Evolutionary conservation across 1,140 invertebrate species (phyloP), one percentile per base, ranked within the genome.

Genomic region (Lordiphosa clarofinis): DNA sequence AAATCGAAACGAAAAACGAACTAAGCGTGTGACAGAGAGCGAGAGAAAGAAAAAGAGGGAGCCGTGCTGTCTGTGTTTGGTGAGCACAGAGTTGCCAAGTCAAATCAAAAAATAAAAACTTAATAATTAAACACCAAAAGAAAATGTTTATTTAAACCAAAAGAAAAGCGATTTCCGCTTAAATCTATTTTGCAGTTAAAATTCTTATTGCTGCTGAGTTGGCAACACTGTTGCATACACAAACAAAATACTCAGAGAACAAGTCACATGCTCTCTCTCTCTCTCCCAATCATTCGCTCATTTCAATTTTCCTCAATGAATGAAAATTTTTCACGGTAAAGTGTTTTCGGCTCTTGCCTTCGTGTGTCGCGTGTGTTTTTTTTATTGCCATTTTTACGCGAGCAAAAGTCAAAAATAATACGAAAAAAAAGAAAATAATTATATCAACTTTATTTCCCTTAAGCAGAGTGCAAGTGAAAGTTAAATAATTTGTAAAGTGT

Each of bases 241-340:
- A 24, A 5, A 43, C 54, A 24, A 24, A 24, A 6, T 6, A 3
- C 21, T 24, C 24, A 21, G 39, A 49, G 49, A 52, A 47, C 57
- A 50, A 54, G 50, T 43, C 53, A 65, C 53, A 57, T 58, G 60
- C 54, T 56, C 21, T 24, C 21, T 24, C 21, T 38, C 38, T 12
- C 31, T 35, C 38, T 44, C 38, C 24, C 35, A 6, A 1, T 28
- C 28, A 40, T 12, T 62, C 56, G 58, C 73, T 84, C 73, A 78
- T 73, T 84, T 86, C 58, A 86, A 78, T 84, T 84, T 84, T 84
- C 78, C 73, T 84, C 79, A 84, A 84, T 84, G 75, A 79, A 79
- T 79, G 78, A 84, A 84, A 82, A 84, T 72, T 84, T 84, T 84
- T 84, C 78, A 84, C 78, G 78, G 79, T 70, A 73, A 73, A 72